Percentiles rank a stretch among this genome's conserved stretches.
phyloP scores from a whole-genome alignment of 1,140 invertebrate species.

The Caenorhabditis elegans region DNA sequence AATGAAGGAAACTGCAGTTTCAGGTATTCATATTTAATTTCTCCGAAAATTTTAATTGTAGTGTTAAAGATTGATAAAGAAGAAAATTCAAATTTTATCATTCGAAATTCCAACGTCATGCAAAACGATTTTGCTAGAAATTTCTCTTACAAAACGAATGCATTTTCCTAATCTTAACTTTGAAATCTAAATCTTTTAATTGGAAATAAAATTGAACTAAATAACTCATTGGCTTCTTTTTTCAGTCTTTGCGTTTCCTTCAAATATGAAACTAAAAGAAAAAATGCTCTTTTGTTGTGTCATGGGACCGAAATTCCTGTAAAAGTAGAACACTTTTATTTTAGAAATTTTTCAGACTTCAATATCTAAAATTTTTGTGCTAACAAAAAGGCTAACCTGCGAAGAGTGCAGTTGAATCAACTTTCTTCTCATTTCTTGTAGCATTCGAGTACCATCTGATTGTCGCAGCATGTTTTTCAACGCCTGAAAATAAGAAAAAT shows the following conservation, averaged over 20 bases:
- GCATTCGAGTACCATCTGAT: conserved; percentile 3
- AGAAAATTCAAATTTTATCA: no score
- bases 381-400: background rate
- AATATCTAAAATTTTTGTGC: no score
- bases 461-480: conserved; percentile 13
- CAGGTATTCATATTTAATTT: no score
- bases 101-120: no score
- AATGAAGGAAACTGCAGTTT: no score
- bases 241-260: background rate
- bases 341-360: no score
- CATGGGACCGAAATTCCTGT: background rate
- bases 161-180: background rate
- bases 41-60: no score
- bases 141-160: no score
- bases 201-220: background rate
- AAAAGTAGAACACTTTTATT: no score
- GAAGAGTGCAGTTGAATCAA: conserved; percentile 3
- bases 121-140: no score
- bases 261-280: background rate
- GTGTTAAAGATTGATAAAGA: no score
- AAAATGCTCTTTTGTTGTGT: background rate
- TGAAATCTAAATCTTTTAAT: background rate
- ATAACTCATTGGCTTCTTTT: background rate
- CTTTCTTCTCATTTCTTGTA: conserved; percentile 5
- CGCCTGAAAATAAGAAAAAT: background rate